Evolutionary conservation across 2,797 vertebrate species (phyloP).

Genomic region (Argya squamiceps): DNA sequence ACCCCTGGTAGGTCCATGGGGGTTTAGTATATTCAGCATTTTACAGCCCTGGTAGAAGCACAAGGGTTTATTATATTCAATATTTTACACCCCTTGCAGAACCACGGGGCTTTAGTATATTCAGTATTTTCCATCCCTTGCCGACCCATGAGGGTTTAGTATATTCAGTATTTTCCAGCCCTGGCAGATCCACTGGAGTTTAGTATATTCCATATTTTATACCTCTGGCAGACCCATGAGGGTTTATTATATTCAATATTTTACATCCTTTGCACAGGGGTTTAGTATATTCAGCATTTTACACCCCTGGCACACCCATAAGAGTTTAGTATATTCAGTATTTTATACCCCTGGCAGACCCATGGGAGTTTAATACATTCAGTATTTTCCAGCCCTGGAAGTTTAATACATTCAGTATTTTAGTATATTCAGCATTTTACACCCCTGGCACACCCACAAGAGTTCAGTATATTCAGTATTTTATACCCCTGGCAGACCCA

Average conservation of each 20-base stretch:
- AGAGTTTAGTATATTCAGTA: fast-evolving
- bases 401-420: fast-evolving
- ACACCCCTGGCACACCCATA: fast-evolving
- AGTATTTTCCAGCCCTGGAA: fast-evolving
- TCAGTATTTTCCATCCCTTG: not conserved
- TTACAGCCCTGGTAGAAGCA: too few relatives aligned
- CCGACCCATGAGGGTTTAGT: fast-evolving
- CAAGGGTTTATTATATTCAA: fast-evolving
- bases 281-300: fast-evolving
- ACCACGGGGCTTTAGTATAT: fast-evolving
- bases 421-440: fast-evolving
- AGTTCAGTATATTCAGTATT: not conserved
- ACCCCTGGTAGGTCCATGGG: not conserved
- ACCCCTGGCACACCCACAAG: fast-evolving
- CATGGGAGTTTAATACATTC: fast-evolving
- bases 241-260: fast-evolving
- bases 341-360: not conserved
- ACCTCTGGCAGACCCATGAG: fast-evolving
- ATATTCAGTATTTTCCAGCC: fast-evolving
- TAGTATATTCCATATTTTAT: not conserved
- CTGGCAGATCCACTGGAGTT: fast-evolving
- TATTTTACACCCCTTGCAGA: not conserved
- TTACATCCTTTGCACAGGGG: not conserved
- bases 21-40: fast-evolving
- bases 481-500: too few relatives aligned